Evolutionary conservation across 2,113 vertebrate genomes (phyloP), one percentile per base, ranked within the genome.

Genomic region (Eulemur macaco): DNA sequence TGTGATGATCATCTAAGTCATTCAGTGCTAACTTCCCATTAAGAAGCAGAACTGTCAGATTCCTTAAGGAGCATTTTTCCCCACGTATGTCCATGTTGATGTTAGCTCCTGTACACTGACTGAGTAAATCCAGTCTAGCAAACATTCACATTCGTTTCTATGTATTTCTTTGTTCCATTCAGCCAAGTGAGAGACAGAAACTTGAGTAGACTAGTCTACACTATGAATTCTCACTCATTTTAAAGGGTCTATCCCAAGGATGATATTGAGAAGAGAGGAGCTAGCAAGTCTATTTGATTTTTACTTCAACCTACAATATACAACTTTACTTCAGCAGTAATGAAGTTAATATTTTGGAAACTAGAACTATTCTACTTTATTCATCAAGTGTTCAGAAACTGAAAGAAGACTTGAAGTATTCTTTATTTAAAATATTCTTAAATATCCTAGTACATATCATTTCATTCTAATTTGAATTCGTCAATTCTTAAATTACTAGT

Each of bases 171-270:
- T 60, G 18, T 29, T 45, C 39, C 54, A 12, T 34, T 25, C 29
- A 18, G 1, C 1, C 34, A 68, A 69, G 17, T 29, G 21, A n/a
- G 9, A 45, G 12, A 71, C 11, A n/a, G 15, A 71, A 29, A 15
- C 1, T 42, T 60, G 14, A 81, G 9, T 42, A 42, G 0, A 15
- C 3, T 47, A 9, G 3, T 1, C 25, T 47, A 9, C 6, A 1
- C 6, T 23, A 17, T n/a, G 39, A 63, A 89, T 5, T 78, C 25
- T 45, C 2, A 27, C 1, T 80, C 85, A 2, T 64, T 47, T 58
- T 9, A 5, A 71, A 77, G 42, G 3, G 0, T 4, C 5, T 63
- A 4, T 66, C 29, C 15, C 21, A 71, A 42, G 5, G 2, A 89
- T 37, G 73, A 1, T 9, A 68, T 23, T 39, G 39, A 84, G 6